phyloP scores from a whole-genome alignment of 2,888 invertebrate genomes.

The Pterobdella sp. region DNA sequence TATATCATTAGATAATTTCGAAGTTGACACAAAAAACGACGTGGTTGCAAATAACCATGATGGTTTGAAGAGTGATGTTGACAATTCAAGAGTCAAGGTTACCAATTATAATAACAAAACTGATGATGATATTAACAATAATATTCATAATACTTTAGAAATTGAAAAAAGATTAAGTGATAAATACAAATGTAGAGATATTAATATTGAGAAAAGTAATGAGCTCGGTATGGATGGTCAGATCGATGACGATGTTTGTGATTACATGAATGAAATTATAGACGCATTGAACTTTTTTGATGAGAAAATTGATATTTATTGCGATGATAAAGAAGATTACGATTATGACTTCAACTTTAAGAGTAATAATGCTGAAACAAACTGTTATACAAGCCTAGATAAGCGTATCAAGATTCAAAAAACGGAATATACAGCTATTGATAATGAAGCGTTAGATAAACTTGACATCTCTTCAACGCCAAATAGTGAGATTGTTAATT shows the following conservation, averaged over 20 bases:
- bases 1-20: not conserved
- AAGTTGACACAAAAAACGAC: not conserved
- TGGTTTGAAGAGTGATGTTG: not conserved
- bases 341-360: not conserved
- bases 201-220: not conserved
- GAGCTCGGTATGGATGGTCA: not conserved
- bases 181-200: not conserved
- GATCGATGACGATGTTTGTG: not conserved
- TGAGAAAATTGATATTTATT: not conserved
- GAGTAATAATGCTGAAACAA: no score
- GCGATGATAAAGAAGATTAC: not conserved
- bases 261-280: not conserved
- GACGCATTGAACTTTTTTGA: not conserved
- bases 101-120: not conserved
- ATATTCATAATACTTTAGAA: not conserved
- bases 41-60: not conserved
- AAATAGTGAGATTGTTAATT: no score
- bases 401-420: no score
- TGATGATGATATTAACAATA: not conserved
- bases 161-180: not conserved
- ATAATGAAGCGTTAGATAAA: no score
- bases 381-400: no score
- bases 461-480: no score
- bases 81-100: no score
- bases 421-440: no score